Conservation (phyloP, 2,797 vertebrate species). For the Simalia tracyae region DNA sequence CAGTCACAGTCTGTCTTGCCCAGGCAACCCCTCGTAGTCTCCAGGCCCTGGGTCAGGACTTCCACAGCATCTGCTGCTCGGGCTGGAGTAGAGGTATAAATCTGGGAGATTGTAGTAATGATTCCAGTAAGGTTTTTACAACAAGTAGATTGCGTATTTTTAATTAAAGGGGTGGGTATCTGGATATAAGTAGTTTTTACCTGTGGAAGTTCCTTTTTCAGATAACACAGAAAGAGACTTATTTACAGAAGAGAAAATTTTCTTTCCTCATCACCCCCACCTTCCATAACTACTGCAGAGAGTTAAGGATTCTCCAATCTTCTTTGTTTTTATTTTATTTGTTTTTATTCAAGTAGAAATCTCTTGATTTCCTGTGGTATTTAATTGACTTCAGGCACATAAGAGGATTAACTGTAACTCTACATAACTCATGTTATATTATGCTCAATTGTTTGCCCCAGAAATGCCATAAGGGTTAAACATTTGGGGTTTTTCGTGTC, state of each 20-base stretch:
- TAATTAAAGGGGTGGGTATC: neutral
- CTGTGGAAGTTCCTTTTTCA: neutral
- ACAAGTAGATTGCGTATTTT: neutral
- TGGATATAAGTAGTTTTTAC: neutral
- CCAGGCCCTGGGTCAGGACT: no score
- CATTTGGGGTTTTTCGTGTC: conserved; percentile 51
- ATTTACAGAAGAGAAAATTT: conserved; percentile 18
- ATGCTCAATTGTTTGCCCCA: conserved; percentile 23
- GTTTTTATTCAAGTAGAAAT: conserved; percentile 64
- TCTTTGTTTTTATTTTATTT: conserved; percentile 55
- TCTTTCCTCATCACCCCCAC: neutral
- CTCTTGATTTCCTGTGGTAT: conserved; percentile 62
- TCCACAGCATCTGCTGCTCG: no score
- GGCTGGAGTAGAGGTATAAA: no score
- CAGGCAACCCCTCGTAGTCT: no score
- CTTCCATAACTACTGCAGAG: conserved; percentile 40
- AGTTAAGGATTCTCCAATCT: conserved; percentile 55
- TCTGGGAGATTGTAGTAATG: conserved; percentile 38
- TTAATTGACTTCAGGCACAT: conserved; percentile 47
- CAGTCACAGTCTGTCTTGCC: no score
- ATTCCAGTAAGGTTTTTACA: conserved; percentile 25
- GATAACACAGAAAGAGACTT: neutral
- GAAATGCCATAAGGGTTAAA: conserved; percentile 40
- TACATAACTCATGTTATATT: conserved; percentile 42
- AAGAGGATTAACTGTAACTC: conserved; percentile 43